Percentiles rank a stretch among this genome's conserved stretches.
These are phyloP conservation scores for Pseudolycoriella hygida DNA, from an alignment of 2,888 invertebrate genomes.

Conservation along the genomic window DNA sequence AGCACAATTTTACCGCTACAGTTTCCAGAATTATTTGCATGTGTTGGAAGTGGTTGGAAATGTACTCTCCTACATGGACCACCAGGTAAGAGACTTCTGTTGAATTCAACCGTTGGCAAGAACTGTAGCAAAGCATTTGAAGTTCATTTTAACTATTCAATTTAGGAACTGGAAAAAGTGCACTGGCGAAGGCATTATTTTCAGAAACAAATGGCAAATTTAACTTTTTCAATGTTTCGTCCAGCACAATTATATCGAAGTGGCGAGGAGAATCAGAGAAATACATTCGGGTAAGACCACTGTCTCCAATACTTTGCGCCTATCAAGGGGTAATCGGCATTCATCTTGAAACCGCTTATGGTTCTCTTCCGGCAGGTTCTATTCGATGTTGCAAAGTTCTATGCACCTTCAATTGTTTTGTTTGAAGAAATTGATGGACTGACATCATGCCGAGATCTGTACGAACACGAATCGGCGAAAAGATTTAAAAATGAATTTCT, in stretches of 20 bases:
- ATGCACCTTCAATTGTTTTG: constrained; percentile 81
- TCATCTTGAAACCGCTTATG: too few species aligned
- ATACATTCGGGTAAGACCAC: constrained; percentile 61
- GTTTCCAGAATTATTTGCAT: constrained; percentile 53
- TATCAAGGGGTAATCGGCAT: too few species aligned
- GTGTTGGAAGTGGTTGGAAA: constrained; percentile 64
- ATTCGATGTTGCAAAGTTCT: constrained; percentile 70
- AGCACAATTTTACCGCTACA: constrained; percentile 66
- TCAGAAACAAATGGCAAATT: constrained; percentile 47
- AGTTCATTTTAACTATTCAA: too few species aligned
- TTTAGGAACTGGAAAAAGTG: constrained; percentile 62
- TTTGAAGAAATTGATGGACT: constrained; percentile 85
- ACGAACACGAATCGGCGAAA: constrained; percentile 72
- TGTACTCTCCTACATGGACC: constrained; percentile 47
- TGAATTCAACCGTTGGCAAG: constrained; percentile 14
- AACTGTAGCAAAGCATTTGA: too few species aligned
- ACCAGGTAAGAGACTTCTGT: constrained; percentile 22
- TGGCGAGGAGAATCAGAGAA: constrained; percentile 95
- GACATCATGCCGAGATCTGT: constrained; percentile 43
- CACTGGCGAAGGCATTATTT: constrained; percentile 76
- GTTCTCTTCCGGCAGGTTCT: constrained; percentile 38
- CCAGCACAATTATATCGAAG: constrained; percentile 81
- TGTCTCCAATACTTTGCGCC: too few species aligned
- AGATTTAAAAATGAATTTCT: constrained; percentile 79
- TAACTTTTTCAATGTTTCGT: constrained; percentile 82